Conservation (phyloP, 2,113 vertebrate genomes). For the Pteruthius melanotis region DNA sequence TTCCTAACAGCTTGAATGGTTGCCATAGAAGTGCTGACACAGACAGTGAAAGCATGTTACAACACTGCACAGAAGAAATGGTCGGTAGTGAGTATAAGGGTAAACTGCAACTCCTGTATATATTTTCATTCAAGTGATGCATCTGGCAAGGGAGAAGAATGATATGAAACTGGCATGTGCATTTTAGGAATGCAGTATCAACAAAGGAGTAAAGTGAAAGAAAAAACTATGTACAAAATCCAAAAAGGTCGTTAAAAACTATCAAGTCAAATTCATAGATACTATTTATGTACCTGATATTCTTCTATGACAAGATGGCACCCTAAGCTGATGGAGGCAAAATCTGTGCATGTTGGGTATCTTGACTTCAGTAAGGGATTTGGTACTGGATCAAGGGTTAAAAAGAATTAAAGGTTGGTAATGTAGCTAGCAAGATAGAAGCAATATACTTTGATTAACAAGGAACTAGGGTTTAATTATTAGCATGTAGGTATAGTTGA, state of each 20-base stretch:
- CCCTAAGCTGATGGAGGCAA: neutral
- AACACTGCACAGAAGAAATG: neutral
- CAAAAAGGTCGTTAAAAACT: neutral
- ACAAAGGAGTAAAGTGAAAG: neutral
- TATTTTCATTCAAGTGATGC: neutral
- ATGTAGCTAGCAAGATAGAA: too few relatives aligned
- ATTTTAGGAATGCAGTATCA: neutral
- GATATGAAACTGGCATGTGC: neutral
- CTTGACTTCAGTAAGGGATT: neutral
- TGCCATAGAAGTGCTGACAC: neutral
- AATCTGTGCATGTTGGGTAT: neutral
- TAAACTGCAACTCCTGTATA: neutral
- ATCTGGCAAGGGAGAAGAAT: neutral
- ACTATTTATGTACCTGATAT: neutral
- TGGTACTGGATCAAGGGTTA: too few relatives aligned
- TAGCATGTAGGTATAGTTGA: too few relatives aligned
- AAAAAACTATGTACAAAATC: neutral
- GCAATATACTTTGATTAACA: too few relatives aligned
- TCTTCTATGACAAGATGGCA: neutral
- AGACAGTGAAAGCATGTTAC: neutral
- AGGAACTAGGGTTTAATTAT: too few relatives aligned
- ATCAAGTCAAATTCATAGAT: neutral
- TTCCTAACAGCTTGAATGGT: neutral
- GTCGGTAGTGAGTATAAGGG: neutral
- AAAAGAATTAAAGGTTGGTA: too few relatives aligned